Percentiles rank a stretch among this genome's conserved stretches.
Conservation (phyloP, 2,113 vertebrate genomes). For the Myodes glareolus region DNA sequence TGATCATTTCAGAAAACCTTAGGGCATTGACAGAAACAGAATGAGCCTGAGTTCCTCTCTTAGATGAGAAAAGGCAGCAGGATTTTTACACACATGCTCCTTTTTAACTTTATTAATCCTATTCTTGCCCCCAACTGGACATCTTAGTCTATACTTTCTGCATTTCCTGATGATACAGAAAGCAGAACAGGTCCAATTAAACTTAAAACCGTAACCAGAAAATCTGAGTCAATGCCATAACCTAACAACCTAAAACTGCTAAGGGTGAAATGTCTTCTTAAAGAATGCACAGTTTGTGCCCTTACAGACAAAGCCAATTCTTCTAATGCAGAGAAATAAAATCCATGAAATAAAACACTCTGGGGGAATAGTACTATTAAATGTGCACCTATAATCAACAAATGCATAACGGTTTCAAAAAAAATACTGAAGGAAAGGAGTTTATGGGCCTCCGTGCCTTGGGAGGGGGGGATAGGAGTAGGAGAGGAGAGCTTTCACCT, state of each 20-base stretch:
- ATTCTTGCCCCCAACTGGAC: neutral
- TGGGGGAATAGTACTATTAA: conserved; percentile 10
- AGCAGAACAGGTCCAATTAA: neutral
- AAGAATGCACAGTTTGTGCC: conserved; percentile 12
- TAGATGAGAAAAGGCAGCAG: neutral
- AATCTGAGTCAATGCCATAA: conserved; percentile 20
- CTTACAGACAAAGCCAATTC: conserved; percentile 29
- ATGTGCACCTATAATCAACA: conserved; percentile 40
- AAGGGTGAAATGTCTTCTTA: conserved; percentile 12
- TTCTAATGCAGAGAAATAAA: conserved; percentile 54
- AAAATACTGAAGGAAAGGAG: neutral
- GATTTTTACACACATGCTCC: neutral
- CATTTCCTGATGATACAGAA: neutral
- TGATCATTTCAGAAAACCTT: conserved; percentile 18
- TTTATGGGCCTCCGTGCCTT: neutral
- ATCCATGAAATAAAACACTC: neutral
- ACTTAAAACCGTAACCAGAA: neutral
- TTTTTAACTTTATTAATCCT: conserved; percentile 11
- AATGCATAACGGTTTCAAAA: conserved; percentile 53
- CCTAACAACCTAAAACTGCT: neutral
- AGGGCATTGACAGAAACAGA: conserved; percentile 27
- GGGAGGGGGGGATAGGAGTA: neutral
- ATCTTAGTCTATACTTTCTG: conserved; percentile 29
- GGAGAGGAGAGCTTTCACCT: neutral
- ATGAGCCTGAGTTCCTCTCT: neutral